These are phyloP conservation scores for Coremacera marginata DNA, from an alignment of 2,888 invertebrate species.

Conservation along the genomic window DNA sequence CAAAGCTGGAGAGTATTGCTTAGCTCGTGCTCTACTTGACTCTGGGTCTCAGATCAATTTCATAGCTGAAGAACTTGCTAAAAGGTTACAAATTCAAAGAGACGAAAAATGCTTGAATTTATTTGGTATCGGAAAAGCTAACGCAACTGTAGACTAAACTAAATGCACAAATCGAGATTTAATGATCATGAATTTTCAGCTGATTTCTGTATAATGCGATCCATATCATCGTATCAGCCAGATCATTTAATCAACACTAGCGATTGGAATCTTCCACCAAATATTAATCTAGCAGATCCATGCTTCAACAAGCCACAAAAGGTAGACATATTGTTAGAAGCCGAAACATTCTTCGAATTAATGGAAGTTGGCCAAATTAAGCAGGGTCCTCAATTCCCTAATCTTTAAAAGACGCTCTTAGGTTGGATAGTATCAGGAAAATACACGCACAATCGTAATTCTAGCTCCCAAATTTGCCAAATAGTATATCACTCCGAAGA, in stretches of 20 bases:
- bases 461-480: not conserved
- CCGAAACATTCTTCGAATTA: conserved; percentile 2
- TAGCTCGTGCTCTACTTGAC: not conserved
- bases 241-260: not conserved
- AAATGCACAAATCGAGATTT: conserved; percentile 11
- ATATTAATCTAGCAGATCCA: conserved; percentile 29
- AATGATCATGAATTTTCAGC: conserved; percentile 28
- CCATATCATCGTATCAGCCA: conserved; percentile 29
- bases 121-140: conserved; percentile 10
- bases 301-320: conserved; percentile 20
- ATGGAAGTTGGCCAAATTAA: conserved; percentile 29
- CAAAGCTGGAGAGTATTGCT: not conserved
- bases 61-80: not conserved
- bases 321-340: conserved; percentile 10
- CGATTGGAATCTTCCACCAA: conserved; percentile 30
- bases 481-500: not conserved
- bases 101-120: not conserved
- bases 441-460: not conserved
- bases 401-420: conserved; percentile 27
- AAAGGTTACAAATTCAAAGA: not conserved
- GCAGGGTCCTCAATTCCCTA: not conserved
- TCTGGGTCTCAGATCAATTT: not conserved
- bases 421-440: conserved; percentile 32
- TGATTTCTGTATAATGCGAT: conserved; percentile 21
- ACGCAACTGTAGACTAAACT: not conserved